phyloP scores from a whole-genome alignment of 1,140 invertebrate genomes.

The Watersipora subatra region DNA sequence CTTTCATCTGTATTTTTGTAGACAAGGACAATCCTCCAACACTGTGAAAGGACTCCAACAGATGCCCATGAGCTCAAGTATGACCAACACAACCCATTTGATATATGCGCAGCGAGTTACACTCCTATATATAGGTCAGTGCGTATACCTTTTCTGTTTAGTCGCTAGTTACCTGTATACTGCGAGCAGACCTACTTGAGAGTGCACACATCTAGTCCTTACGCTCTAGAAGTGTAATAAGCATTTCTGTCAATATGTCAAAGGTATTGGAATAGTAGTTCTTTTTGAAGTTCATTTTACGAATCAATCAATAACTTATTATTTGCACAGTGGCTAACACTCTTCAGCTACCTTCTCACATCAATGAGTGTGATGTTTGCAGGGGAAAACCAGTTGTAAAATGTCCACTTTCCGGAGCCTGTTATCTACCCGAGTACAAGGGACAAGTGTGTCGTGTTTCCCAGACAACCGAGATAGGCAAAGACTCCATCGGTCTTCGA shows the following conservation, averaged over 20 bases:
- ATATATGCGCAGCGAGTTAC: slow-evolving; percentile 76
- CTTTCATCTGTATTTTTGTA: slow-evolving; percentile 13
- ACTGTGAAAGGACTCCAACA: slow-evolving; percentile 76
- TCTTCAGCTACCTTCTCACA: no score
- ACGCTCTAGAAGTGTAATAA: not conserved
- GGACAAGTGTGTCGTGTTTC: slow-evolving; percentile 62
- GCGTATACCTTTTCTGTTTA: no score
- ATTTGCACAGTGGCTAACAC: no score
- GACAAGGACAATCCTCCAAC: slow-evolving; percentile 75
- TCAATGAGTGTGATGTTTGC: no score
- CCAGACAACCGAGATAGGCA: slow-evolving; percentile 76
- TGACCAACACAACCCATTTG: slow-evolving; percentile 97
- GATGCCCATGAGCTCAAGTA: slow-evolving; percentile 81
- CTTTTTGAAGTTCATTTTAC: no score
- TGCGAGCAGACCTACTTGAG: not conserved
- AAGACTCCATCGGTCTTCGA: slow-evolving; percentile 69
- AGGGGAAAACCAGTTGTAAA: slow-evolving; percentile 83
- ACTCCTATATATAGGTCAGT: slow-evolving; percentile 68
- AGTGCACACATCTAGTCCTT: not conserved
- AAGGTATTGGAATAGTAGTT: no score
- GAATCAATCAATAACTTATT: no score
- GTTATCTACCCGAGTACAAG: slow-evolving; percentile 73
- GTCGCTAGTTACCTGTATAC: no score
- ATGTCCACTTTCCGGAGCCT: slow-evolving; percentile 81
- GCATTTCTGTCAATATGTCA: no score